phyloP scores from a whole-genome alignment of 2,797 vertebrate species.

The Falco columbarius region DNA sequence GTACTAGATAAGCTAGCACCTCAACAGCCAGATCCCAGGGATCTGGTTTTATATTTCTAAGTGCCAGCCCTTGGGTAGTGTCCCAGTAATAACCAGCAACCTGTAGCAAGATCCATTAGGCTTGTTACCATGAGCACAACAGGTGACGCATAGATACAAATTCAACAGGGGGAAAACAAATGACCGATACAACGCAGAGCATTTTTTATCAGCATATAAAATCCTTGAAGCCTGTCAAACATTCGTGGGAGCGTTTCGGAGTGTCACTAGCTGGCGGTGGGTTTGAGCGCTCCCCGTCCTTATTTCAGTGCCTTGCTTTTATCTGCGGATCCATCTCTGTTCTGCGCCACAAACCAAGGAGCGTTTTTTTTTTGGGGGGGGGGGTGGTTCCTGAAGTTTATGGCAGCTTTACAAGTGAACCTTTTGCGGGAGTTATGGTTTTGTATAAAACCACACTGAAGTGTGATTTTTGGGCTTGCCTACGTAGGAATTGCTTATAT shows the following conservation, averaged over 20 bases:
- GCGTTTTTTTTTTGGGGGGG: too few relatives aligned
- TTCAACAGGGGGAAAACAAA: too few relatives aligned
- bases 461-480: neutral
- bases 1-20: neutral
- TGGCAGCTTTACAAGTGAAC: neutral
- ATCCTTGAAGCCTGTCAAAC: neutral
- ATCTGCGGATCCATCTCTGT: rapidly evolving
- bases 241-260: rapidly evolving
- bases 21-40: neutral
- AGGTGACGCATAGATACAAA: neutral
- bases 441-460: neutral
- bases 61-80: neutral
- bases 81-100: neutral
- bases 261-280: neutral
- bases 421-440: neutral
- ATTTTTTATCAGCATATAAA: too few relatives aligned
- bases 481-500: neutral
- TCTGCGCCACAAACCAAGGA: rapidly evolving
- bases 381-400: neutral
- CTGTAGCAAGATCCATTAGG: rapidly evolving
- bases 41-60: neutral
- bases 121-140: neutral
- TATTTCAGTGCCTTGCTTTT: rapidly evolving
- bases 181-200: too few relatives aligned
- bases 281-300: neutral